Conservation (phyloP, 2,797 vertebrate genomes). For the Columba guinea region DNA sequence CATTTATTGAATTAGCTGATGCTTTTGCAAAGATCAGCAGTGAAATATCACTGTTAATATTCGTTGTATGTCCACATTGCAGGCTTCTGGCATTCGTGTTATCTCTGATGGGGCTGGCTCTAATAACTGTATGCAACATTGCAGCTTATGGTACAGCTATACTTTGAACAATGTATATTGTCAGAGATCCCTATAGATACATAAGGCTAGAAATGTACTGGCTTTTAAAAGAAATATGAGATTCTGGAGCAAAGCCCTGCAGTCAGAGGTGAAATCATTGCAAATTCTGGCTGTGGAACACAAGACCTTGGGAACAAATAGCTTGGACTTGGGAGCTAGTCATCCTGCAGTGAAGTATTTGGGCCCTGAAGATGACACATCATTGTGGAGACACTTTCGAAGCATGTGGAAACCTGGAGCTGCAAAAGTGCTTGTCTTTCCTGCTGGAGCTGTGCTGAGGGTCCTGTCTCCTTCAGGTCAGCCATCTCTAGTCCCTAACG, state of each 20-base stretch:
- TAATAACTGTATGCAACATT: background rate
- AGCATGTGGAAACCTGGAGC: background rate
- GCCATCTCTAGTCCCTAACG: background rate
- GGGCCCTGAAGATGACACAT: background rate
- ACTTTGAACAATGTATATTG: background rate
- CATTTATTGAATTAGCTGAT: background rate
- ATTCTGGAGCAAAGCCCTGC: background rate
- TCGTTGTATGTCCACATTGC: background rate
- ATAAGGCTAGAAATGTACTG: background rate
- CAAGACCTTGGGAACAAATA: background rate
- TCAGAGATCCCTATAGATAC: background rate
- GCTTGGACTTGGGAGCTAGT: background rate
- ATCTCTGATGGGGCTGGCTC: background rate
- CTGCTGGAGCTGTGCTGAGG: background rate
- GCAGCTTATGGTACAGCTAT: background rate
- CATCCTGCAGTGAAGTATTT: background rate
- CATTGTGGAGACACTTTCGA: background rate
- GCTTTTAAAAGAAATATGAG: background rate
- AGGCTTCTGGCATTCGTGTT: background rate
- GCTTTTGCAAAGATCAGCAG: background rate
- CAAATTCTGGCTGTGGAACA: background rate
- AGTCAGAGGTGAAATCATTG: background rate
- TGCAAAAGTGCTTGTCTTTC: background rate
- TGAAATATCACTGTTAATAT: background rate
- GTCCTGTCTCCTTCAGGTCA: background rate